Evolutionary conservation across 2,797 vertebrate genomes (phyloP), one percentile per base, ranked within the genome.

Genomic region (Astyanax mexicanus): DNA sequence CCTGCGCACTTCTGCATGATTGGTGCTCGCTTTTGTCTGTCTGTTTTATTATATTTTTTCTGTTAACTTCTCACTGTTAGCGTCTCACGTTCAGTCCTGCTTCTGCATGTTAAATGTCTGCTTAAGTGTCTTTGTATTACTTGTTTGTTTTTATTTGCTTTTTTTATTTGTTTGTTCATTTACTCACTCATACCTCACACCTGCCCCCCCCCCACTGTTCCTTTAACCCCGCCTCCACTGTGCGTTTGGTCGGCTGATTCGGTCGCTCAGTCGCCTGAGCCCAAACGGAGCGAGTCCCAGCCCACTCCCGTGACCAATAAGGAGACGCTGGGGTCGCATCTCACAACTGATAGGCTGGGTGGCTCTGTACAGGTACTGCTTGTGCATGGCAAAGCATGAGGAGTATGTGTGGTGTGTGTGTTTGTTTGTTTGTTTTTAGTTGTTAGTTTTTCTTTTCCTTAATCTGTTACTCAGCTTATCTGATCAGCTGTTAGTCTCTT

Each of bases 331-430:
- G 95, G 95, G 92, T 95, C 95, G 83, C 94, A 93, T 86, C 93
- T 96, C 87, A 94, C 95, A 84, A 91, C 94, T 91, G 94, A 94
- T 91, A 93, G 93, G 95, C 94, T 95, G 88, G 94, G 95, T 93
- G 95, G 95, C 91, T 96, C 96, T 84, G 93, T 96, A 57, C 95
- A 96, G 96, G 96, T 96, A 97, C 94, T 89, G 84, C 90, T 92
- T 84, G 60, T 85, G 90, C 90, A 89, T 90, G 90, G 86, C 72
- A 83, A 86, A 83, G 85, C 78, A 49, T 77, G 86, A 78, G 77
- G 79, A 79, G n/a, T 83, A 49, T 66, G 9, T 47, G 6, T 69
- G 79, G 72, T 86, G 29, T 32, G n/a, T n/a, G n/a, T n/a, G n/a
- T n/a, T n/a, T 32, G 29, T 32, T 2, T 32, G 2, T 32, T 2